phyloP scores from a whole-genome alignment of 2,888 invertebrate species.

The Melieria omissa region DNA sequence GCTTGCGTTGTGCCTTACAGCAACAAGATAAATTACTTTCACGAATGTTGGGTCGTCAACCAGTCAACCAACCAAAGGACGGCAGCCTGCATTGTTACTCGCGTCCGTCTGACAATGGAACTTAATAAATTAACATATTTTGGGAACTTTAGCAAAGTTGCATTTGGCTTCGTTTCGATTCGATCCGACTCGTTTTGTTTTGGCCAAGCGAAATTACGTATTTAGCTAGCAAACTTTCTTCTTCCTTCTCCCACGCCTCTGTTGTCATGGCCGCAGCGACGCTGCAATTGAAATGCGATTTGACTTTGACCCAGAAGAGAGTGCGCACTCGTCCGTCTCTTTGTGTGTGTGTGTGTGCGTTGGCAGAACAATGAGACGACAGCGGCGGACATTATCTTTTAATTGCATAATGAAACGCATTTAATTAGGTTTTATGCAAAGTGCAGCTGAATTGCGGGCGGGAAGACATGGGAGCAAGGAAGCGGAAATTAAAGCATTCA shows the following conservation, averaged over 20 bases:
- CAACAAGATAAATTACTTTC: too few species aligned
- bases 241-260: too few species aligned
- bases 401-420: constrained; percentile 6
- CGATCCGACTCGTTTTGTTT: neutral
- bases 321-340: neutral
- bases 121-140: constrained; percentile 8
- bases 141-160: neutral
- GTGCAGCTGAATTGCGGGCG: neutral
- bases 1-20: too few species aligned
- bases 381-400: neutral
- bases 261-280: too few species aligned
- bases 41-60: too few species aligned
- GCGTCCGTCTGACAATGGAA: neutral
- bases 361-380: neutral
- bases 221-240: too few species aligned
- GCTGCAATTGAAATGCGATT: neutral
- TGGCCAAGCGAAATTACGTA: too few species aligned
- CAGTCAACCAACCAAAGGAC: too few species aligned
- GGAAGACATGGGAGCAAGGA: neutral
- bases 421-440: constrained; percentile 3
- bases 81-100: too few species aligned
- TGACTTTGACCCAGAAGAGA: constrained; percentile 3
- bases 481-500: neutral
- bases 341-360: neutral
- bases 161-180: neutral